Percentiles rank a stretch among this genome's conserved stretches.
phyloP scores from a whole-genome alignment of 1,140 invertebrate species.

The Drosophila santomea region DNA sequence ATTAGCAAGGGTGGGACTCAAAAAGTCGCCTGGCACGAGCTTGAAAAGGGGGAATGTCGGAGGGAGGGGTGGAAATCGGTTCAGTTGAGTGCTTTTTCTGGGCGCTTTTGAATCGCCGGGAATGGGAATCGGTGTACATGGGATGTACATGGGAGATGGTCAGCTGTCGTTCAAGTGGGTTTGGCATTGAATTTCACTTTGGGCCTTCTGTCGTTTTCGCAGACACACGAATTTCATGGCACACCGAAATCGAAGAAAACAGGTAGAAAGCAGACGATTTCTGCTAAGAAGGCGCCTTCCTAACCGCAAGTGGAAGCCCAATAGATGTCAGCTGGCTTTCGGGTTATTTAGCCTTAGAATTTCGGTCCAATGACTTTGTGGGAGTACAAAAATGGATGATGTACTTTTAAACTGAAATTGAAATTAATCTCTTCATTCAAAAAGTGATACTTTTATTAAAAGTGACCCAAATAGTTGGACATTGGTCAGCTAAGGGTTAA shows the following conservation, averaged over 20 bases:
- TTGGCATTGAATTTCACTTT: slow-evolving; percentile 66
- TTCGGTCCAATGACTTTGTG: background rate
- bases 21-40: slow-evolving; percentile 36
- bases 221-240: slow-evolving; percentile 35
- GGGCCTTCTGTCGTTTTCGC: slow-evolving; percentile 20
- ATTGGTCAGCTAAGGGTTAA: slow-evolving; percentile 25
- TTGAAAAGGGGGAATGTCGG: slow-evolving; percentile 11
- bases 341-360: background rate
- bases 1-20: slow-evolving; percentile 34
- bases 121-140: slow-evolving; percentile 15
- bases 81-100: slow-evolving; percentile 40
- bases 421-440: no score
- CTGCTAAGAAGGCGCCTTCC: slow-evolving; percentile 10
- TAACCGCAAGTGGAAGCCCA: slow-evolving; percentile 4
- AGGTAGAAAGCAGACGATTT: slow-evolving; percentile 49
- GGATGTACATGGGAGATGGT: slow-evolving; percentile 16
- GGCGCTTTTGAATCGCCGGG: slow-evolving; percentile 3
- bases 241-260: slow-evolving; percentile 46
- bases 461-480: slow-evolving; percentile 6
- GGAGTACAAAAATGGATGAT: no score
- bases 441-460: background rate
- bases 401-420: no score
- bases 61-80: slow-evolving; percentile 28
- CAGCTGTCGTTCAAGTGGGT: slow-evolving; percentile 38
- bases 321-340: slow-evolving; percentile 29